Conservation (phyloP, 2,113 vertebrate species). For the Pachypanchax playfairii region DNA sequence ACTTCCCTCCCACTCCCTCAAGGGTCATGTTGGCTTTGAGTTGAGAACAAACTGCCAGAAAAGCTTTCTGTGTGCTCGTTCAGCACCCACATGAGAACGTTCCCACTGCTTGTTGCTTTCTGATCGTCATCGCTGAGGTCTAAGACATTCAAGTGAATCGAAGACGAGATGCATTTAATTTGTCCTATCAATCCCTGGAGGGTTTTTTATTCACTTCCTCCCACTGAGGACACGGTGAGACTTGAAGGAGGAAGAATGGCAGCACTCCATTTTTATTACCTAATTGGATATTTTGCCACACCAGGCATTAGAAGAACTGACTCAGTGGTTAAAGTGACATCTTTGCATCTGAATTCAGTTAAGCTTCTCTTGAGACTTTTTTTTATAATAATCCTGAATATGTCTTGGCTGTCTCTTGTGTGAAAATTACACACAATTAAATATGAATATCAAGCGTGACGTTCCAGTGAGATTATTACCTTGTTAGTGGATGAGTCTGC, state of each 20-base stretch:
- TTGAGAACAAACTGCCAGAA: no score
- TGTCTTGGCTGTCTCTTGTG: no score
- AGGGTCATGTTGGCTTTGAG: neutral
- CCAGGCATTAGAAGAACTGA: neutral
- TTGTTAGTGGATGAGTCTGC: no score
- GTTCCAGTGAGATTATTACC: no score
- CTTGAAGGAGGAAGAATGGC: conserved; percentile 13
- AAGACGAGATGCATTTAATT: conserved; percentile 13
- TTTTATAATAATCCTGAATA: no score
- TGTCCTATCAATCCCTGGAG: neutral
- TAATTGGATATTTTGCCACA: neutral
- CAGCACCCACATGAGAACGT: no score
- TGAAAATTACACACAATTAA: no score
- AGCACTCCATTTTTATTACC: neutral
- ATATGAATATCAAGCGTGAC: no score
- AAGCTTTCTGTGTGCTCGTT: no score
- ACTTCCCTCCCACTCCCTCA: neutral
- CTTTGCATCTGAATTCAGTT: neutral
- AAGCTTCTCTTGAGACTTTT: no score
- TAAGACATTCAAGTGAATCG: no score
- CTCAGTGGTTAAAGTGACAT: neutral
- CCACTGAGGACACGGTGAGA: conserved; percentile 17
- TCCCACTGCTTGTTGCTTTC: conserved; percentile 11
- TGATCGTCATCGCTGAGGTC: conserved; percentile 23
- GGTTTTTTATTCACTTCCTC: conserved; percentile 12